Evolutionary conservation across 2,113 vertebrate genomes (phyloP).

Genomic region (Daphoenositta chrysoptera): DNA sequence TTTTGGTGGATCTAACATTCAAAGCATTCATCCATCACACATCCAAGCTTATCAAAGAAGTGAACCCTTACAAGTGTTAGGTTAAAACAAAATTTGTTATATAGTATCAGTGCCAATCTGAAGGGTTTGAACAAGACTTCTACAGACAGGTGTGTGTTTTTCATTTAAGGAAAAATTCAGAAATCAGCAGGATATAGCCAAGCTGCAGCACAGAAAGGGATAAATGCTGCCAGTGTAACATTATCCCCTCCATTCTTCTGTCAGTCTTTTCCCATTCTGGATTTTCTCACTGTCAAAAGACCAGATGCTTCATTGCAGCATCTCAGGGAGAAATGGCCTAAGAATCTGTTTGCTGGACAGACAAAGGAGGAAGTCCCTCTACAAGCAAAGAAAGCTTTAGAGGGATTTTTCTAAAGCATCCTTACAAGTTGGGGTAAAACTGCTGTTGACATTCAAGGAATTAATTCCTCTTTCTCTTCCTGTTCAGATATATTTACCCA

Average conservation of each 20-base stretch:
- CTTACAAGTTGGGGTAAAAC: neutral
- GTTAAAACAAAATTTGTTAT: neutral
- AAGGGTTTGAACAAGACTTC: neutral
- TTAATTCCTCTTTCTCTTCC: neutral
- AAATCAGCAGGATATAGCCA: neutral
- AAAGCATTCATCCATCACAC: neutral
- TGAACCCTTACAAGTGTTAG: neutral
- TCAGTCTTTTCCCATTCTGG: neutral
- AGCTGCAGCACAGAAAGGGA: neutral
- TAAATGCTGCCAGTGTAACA: neutral
- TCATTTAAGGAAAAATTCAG: neutral
- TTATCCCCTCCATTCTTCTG: neutral
- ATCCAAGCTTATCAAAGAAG: neutral
- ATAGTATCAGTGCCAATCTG: neutral
- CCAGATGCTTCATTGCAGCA: neutral
- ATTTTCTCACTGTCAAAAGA: neutral
- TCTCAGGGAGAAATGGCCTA: neutral
- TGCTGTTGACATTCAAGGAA: neutral
- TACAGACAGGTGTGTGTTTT: neutral
- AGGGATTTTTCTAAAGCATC: neutral
- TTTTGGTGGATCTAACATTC: neutral
- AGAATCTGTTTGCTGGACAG: neutral
- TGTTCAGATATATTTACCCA: neutral
- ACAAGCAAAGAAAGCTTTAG: neutral
- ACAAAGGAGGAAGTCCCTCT: neutral